phyloP scores from a whole-genome alignment of 2,888 invertebrate genomes.

The Rhabditoides inermis region DNA sequence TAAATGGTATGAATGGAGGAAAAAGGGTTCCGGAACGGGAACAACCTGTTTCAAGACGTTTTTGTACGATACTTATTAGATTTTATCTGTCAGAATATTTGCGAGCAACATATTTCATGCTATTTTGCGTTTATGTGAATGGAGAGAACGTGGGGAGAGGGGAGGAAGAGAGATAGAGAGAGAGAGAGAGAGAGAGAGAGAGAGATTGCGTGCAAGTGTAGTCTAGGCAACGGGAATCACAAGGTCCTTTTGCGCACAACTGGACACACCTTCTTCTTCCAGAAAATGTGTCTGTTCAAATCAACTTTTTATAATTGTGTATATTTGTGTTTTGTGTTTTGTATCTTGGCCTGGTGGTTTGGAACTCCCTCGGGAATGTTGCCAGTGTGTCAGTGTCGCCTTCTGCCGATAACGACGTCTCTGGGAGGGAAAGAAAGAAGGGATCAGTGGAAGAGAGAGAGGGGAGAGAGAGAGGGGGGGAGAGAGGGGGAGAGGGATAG shows the following conservation, averaged over 20 bases:
- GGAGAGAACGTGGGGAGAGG: slow-evolving; percentile 1
- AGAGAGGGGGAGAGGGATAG: slow-evolving; percentile 1
- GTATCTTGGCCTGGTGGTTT: too few species aligned
- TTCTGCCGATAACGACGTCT: background rate
- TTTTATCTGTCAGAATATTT: too few species aligned
- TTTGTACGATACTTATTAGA: too few species aligned
- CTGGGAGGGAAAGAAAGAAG: background rate
- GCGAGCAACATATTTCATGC: too few species aligned
- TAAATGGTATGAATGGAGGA: too few species aligned
- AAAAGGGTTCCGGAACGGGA: too few species aligned
- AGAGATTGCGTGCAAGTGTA: slow-evolving; percentile 1
- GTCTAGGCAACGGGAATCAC: background rate
- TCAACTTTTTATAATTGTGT: too few species aligned
- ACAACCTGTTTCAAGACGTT: too few species aligned
- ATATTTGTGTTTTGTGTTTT: too few species aligned
- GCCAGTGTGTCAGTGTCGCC: background rate
- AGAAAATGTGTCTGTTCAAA: too few species aligned
- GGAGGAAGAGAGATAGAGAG: slow-evolving; percentile 1
- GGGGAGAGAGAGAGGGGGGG: background rate
- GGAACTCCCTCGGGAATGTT: background rate
- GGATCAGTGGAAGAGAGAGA: slow-evolving; percentile 3
- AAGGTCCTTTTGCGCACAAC: too few species aligned
- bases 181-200: slow-evolving; percentile 5
- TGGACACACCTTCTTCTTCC: too few species aligned
- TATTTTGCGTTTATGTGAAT: background rate